Percentiles rank a stretch among this genome's conserved stretches.
Evolutionary conservation across 2,797 vertebrate species (phyloP).

Genomic region (Protosalanx chinensis): DNA sequence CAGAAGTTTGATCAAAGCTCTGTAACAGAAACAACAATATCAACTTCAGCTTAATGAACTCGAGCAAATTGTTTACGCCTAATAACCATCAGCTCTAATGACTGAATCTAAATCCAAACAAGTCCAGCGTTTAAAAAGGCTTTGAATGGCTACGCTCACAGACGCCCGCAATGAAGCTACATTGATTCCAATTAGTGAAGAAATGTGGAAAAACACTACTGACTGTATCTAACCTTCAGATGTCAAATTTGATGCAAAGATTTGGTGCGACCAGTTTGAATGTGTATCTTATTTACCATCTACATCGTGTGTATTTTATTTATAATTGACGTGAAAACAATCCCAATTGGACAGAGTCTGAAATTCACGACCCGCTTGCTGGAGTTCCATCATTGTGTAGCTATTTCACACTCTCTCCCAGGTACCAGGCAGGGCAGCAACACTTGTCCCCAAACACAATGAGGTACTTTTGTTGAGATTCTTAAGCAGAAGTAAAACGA

Average conservation of each 20-base stretch:
- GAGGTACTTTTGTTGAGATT: slow-evolving; percentile 53
- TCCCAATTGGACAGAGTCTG: slow-evolving; percentile 31
- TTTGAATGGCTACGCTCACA: slow-evolving; percentile 15
- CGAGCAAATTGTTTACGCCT: slow-evolving; percentile 13
- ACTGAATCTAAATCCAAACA: slow-evolving; percentile 7
- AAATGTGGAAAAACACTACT: not conserved
- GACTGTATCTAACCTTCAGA: slow-evolving; percentile 20
- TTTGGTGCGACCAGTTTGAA: slow-evolving; percentile 25
- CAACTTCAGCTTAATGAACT: not conserved
- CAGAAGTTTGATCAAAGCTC: not conserved
- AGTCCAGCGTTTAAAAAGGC: slow-evolving; percentile 11
- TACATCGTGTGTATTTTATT: not conserved
- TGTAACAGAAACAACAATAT: not conserved
- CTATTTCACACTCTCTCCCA: not conserved
- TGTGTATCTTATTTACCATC: not conserved
- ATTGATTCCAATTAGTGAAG: slow-evolving; percentile 7
- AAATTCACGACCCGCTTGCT: slow-evolving; percentile 29
- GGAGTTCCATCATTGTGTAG: not conserved
- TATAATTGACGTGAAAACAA: slow-evolving; percentile 20
- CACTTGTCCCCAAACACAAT: slow-evolving; percentile 50
- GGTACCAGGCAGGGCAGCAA: slow-evolving; percentile 40
- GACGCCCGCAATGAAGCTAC: not conserved
- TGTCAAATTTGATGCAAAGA: slow-evolving; percentile 22
- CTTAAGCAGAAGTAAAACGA: slow-evolving; percentile 61
- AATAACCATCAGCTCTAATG: slow-evolving; percentile 17